Evolutionary conservation across 2,113 vertebrate species (phyloP), one percentile per base, ranked within the genome.

Genomic region (Gobius niger): DNA sequence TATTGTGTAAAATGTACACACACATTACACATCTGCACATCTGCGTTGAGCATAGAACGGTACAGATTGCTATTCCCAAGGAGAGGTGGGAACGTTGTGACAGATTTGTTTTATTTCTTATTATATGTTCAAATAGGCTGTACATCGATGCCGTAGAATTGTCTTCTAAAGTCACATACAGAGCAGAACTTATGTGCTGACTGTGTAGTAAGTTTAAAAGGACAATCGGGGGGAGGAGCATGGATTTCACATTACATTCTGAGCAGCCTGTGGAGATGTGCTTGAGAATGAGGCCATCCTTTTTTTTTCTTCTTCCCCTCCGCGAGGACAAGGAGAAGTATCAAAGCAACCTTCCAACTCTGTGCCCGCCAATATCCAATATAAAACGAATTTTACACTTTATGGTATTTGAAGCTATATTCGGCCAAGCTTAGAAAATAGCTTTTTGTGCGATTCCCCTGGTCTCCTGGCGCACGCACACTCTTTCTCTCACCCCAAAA

Each of bases 311-410:
- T n/a, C n/a, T n/a, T n/a, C n/a, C 3, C 24, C 24, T 24, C n/a
- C 13, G 13, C 9, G 8, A n/a, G 40, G 59, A 57, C 34, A 49
- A 14, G 40, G 13, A 44, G 50, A 44, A 9, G 53, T 56, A 76
- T 56, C 53, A 74, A 66, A 67, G 59, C 44, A 65, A 56, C 44
- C 63, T 16, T 65, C 42, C 11, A 34, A 67, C 65, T 56, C 65
- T 13, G 16, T 9, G 7, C 47, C 41, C 42, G 49, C 57, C 60
- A 44, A 40, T n/a, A 61, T 50, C 7, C 54, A 51, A 65, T 67
- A 61, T 12, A 7, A 47, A 13, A 46, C 7, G 61, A 62, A 19
- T 42, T 62, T 18, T 10, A 44, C 18, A 68, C 13, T 10, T 42
- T 13, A 64, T 16, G 13, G 14, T 40, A 40, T 72, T 54, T 44